Evolutionary conservation across 2,113 vertebrate species (phyloP).

Genomic region (Lophura nycthemera): DNA sequence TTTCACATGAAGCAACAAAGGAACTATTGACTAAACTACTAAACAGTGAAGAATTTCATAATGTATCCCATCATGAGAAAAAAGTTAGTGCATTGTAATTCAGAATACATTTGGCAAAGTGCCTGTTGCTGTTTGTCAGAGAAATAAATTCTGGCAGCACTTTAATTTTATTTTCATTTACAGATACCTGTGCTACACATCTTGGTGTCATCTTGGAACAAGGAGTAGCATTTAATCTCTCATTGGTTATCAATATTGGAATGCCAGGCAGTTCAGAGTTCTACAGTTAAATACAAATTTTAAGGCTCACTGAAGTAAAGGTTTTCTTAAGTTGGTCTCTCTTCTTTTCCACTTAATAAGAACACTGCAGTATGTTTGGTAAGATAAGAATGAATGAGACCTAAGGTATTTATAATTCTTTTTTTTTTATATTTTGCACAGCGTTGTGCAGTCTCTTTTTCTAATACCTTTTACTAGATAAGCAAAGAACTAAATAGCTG

Average conservation of each 20-base stretch:
- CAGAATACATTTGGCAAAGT: neutral
- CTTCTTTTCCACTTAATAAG: neutral
- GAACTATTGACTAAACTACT: neutral
- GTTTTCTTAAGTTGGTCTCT: neutral
- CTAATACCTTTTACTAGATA: neutral
- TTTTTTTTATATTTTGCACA: neutral
- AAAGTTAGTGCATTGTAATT: neutral
- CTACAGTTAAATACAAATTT: neutral
- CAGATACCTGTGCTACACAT: neutral
- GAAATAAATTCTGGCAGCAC: neutral
- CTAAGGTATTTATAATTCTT: neutral
- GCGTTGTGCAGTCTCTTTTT: neutral
- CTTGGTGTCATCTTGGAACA: neutral
- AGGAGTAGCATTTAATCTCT: neutral
- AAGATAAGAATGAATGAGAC: neutral
- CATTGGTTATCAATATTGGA: neutral
- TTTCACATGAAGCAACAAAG: slow-evolving; percentile 39
- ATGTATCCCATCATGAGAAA: neutral
- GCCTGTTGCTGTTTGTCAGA: neutral
- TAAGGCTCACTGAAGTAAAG: neutral
- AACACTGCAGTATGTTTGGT: neutral
- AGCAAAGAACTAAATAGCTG: neutral
- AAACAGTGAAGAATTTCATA: slow-evolving; percentile 8
- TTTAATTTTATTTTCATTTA: neutral
- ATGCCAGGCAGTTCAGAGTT: neutral